Percentiles rank a stretch among this genome's conserved stretches.
These are phyloP conservation scores for Catharus bicknelli DNA, from an alignment of 2,113 vertebrate species.

Conservation along the genomic window DNA sequence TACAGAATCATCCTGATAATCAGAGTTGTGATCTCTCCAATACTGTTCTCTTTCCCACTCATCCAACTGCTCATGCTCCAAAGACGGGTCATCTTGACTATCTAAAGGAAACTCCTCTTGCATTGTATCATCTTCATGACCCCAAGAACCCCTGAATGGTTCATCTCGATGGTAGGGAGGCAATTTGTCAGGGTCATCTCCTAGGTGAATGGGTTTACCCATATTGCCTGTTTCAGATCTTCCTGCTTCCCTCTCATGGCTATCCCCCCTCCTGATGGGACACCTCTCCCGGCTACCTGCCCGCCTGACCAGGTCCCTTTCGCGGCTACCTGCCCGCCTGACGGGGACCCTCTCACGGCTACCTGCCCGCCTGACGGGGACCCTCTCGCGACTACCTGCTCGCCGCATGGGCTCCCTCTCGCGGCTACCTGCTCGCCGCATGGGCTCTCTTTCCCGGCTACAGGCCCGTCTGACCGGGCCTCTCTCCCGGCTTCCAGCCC, in stretches of 20 bases:
- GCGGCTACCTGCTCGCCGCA: conserved; percentile 42
- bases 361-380: conserved; percentile 31
- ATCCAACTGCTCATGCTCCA: conserved; percentile 75
- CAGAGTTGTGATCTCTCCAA: conserved; percentile 83
- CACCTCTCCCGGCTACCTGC: conserved; percentile 68
- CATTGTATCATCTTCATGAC: conserved; percentile 79
- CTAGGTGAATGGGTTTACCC: conserved; percentile 46
- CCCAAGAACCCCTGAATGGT: conserved; percentile 66
- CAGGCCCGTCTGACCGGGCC: conserved; percentile 33
- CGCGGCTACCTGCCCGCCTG: conserved; percentile 58
- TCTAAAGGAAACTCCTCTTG: conserved; percentile 77
- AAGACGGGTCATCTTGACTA: conserved; percentile 71
- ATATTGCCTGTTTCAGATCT: conserved; percentile 67
- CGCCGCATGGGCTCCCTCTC: conserved; percentile 64
- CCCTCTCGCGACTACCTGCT: conserved; percentile 63
- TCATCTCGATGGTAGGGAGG: conserved; percentile 74
- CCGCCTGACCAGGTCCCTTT: conserved; percentile 58
- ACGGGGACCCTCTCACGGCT: conserved; percentile 54
- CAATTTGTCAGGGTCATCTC: conserved; percentile 66
- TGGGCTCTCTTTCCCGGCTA: conserved; percentile 68
- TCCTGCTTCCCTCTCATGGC: conserved; percentile 70
- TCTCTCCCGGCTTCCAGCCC: conserved; percentile 65
- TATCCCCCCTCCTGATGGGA: conserved; percentile 65
- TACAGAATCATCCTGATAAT: conserved; percentile 81
- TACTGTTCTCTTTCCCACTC: conserved; percentile 80